phyloP scores from a whole-genome alignment of 2,113 vertebrate species.

The Pogona vitticeps region DNA sequence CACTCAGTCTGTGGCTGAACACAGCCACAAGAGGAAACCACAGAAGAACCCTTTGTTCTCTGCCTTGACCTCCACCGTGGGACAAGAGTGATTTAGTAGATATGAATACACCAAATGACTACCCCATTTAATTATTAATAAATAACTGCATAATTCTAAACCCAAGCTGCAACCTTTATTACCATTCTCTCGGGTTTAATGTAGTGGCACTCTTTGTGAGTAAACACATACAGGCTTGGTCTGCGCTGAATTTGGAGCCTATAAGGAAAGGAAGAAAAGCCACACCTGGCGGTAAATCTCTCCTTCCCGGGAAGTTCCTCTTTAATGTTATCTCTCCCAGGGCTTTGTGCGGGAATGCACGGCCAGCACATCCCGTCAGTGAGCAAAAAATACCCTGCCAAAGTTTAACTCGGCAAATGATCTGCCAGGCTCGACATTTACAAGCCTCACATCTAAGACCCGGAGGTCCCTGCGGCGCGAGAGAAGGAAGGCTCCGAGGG shows the following conservation, averaged over 20 bases:
- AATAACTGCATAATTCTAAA: not conserved
- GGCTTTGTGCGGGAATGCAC: constrained; percentile 31
- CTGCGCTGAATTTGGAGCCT: no score
- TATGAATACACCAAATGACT: not conserved
- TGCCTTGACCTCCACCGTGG: not conserved
- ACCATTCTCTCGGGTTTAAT: not conserved
- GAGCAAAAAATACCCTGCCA: constrained; percentile 45
- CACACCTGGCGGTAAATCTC: not conserved
- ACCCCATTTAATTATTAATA: not conserved
- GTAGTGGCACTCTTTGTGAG: not conserved
- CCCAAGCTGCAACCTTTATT: not conserved
- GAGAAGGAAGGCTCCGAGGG: constrained; percentile 1
- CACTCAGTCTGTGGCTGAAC: not conserved
- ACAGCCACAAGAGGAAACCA: not conserved
- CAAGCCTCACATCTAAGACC: constrained; percentile 8
- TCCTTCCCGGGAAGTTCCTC: not conserved
- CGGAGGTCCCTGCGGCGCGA: constrained; percentile 14
- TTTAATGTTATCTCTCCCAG: not conserved
- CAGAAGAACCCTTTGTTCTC: not conserved
- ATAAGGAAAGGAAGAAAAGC: no score
- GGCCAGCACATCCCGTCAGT: constrained; percentile 34
- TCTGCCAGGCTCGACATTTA: constrained; percentile 16
- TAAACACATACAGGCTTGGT: no score
- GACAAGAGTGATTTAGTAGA: not conserved
- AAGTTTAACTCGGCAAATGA: constrained; percentile 51